These are phyloP conservation scores for Galendromus occidentalis DNA, from an alignment of 1,140 invertebrate genomes.

Conservation along the genomic window DNA sequence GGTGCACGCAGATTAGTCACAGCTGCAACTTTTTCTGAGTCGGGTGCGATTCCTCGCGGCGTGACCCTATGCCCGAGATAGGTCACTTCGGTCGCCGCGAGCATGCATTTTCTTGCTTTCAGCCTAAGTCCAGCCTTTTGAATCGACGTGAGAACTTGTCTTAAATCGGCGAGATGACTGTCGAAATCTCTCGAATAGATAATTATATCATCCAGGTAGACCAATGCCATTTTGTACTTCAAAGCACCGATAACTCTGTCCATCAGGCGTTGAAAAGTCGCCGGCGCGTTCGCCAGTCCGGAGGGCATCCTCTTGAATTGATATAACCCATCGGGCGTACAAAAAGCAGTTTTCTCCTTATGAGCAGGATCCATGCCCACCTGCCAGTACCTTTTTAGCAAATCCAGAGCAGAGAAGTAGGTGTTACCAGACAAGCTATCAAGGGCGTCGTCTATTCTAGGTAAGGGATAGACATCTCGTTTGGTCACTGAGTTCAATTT, in stretches of 20 bases:
- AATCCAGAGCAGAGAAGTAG: conserved; percentile 30
- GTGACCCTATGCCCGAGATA: conserved; percentile 17
- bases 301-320: no score
- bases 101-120: conserved; percentile 17
- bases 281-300: no score
- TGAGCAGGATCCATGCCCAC: conserved; percentile 23
- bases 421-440: no score
- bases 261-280: conserved; percentile 27
- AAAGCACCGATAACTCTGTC: conserved; percentile 24
- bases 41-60: conserved; percentile 15
- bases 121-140: conserved; percentile 8
- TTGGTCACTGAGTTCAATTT: conserved; percentile 28
- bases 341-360: conserved; percentile 29
- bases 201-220: conserved; percentile 22
- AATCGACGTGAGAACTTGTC: conserved; percentile 7
- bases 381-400: conserved; percentile 32
- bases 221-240: conserved; percentile 17
- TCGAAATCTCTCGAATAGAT: conserved; percentile 14
- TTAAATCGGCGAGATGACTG: conserved; percentile 7
- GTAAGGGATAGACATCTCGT: conserved; percentile 34
- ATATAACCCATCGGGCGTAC: no score
- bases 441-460: conserved; percentile 29
- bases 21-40: conserved; percentile 15
- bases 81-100: conserved; percentile 13
- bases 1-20: conserved; percentile 15